Evolutionary conservation across 2,113 vertebrate species (phyloP).

Genomic region (Platysternon megacephalum): DNA sequence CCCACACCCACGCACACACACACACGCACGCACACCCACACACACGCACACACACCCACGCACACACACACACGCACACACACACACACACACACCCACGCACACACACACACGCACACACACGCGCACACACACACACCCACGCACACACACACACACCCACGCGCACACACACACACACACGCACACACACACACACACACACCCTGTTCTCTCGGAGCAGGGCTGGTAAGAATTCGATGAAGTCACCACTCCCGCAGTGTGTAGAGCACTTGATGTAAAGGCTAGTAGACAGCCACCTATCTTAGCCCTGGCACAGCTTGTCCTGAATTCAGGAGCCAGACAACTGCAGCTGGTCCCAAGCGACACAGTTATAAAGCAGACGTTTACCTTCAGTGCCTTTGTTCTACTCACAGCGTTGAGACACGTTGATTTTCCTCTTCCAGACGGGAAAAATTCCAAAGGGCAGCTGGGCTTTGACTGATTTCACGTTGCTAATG

Average conservation of each 20-base stretch:
- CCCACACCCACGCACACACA: too few species aligned
- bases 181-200: neutral
- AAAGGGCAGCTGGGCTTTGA: neutral
- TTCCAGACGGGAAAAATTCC: neutral
- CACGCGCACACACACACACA: too few species aligned
- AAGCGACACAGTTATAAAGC: neutral
- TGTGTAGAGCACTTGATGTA: neutral
- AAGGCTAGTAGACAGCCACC: neutral
- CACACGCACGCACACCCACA: too few species aligned
- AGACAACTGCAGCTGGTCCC: neutral
- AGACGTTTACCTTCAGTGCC: neutral
- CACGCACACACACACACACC: accelerated
- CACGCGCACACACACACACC: too few species aligned
- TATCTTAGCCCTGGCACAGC: neutral
- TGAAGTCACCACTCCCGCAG: neutral
- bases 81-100: too few species aligned
- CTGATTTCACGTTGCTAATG: accelerated
- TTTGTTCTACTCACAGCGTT: neutral
- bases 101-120: too few species aligned
- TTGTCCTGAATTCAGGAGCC: slow-evolving; percentile 6
- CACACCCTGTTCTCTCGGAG: neutral
- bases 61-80: too few species aligned
- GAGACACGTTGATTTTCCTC: neutral
- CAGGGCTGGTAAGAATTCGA: neutral
- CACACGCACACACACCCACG: too few species aligned